Evolutionary conservation across 2,888 invertebrate genomes (phyloP).

Genomic region (Eudemis profundana): DNA sequence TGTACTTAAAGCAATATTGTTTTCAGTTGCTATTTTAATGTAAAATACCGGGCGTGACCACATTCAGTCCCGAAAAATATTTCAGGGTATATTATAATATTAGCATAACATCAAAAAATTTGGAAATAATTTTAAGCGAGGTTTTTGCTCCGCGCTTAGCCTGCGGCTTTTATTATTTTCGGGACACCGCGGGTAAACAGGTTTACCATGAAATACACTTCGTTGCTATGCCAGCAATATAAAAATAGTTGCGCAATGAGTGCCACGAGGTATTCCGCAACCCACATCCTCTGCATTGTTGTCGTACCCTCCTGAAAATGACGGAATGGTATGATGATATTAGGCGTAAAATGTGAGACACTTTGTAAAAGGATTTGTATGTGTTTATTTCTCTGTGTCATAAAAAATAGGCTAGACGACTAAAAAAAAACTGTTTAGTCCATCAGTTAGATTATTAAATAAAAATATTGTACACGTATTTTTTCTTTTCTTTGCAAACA

Average conservation of each 20-base stretch:
- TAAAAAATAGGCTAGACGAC: no score
- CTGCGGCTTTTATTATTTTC: neutral
- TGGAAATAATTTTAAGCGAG: neutral
- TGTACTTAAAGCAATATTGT: no score
- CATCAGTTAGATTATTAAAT: no score
- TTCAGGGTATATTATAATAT: no score
- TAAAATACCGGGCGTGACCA: no score
- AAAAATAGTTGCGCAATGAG: conserved; percentile 76
- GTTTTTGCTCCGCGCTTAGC: neutral
- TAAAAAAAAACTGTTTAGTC: no score
- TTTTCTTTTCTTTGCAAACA: no score
- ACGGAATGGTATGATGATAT: conserved; percentile 12
- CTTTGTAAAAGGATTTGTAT: neutral
- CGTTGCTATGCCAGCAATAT: conserved; percentile 81
- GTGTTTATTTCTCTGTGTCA: neutral
- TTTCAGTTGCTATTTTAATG: no score
- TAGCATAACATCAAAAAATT: neutral
- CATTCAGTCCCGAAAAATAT: no score
- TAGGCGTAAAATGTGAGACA: neutral
- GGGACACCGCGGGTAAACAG: neutral
- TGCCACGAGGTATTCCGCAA: conserved; percentile 74
- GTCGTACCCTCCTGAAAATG: conserved; percentile 64
- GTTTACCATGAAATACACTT: conserved; percentile 69
- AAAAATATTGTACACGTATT: no score
- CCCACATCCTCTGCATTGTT: conserved; percentile 71